Evolutionary conservation across 1,140 invertebrate species (phyloP).

Genomic region (Heliconius congener): DNA sequence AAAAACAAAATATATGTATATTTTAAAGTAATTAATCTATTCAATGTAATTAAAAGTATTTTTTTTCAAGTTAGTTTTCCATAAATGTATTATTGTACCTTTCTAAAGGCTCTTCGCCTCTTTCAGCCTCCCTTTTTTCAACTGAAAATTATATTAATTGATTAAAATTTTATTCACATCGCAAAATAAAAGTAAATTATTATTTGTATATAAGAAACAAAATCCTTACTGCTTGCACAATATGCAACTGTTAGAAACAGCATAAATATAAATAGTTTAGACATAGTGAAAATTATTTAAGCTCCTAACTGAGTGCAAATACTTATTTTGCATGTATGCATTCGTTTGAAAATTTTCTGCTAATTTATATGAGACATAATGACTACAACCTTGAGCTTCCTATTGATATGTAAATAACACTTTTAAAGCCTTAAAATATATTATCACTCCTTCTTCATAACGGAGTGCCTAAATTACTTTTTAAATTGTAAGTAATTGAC

Average conservation of each 20-base stretch:
- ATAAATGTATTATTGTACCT: background rate
- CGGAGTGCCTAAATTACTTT: background rate
- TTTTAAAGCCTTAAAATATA: constrained; percentile 4
- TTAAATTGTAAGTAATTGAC: constrained; percentile 1
- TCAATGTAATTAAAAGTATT: background rate
- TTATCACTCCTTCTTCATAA: background rate
- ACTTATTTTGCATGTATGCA: constrained; percentile 23
- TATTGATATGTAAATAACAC: constrained; percentile 26
- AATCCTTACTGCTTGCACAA: constrained; percentile 22
- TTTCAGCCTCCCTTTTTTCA: constrained; percentile 17
- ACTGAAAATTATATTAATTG: background rate
- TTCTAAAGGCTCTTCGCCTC: background rate
- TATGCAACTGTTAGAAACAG: constrained; percentile 19
- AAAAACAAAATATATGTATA: background rate
- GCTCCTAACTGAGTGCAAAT: background rate
- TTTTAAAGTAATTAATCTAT: background rate
- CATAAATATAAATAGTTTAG: constrained; percentile 18
- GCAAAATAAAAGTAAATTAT: background rate
- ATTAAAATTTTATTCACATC: background rate
- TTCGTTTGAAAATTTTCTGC: constrained; percentile 15
- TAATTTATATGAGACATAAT: constrained; percentile 23
- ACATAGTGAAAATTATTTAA: constrained; percentile 9
- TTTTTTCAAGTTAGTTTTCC: no score
- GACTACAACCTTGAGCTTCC: constrained; percentile 23
- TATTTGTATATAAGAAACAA: background rate